A percentile compares a stretch with the other conserved stretches of the same genome.
Conservation (phyloP, 2,888 invertebrate species). For the Andrena fulva region DNA sequence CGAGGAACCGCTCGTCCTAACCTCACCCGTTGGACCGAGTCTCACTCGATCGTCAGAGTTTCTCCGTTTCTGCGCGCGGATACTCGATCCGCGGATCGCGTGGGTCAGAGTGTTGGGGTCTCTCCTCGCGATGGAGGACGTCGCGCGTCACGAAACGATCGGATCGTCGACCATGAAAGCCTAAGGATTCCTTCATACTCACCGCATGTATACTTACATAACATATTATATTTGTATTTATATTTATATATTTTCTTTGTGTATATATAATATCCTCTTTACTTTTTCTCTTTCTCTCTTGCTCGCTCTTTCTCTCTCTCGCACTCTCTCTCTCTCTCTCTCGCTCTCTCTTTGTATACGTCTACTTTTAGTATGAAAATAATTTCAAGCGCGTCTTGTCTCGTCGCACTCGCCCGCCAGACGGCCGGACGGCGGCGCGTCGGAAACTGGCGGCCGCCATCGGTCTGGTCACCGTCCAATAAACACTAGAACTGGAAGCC, state of each 20-base stretch:
- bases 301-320: not conserved
- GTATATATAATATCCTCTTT: constrained; percentile 60
- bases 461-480: constrained; percentile 71
- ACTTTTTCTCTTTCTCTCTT: constrained; percentile 28
- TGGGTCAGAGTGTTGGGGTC: not conserved
- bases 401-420: constrained; percentile 68
- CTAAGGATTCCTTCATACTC: constrained; percentile 60
- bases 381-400: constrained; percentile 76
- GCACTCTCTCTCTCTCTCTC: not conserved
- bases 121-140: constrained; percentile 14
- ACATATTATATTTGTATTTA: constrained; percentile 62
- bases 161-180: constrained; percentile 53
- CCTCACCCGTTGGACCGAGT: not conserved
- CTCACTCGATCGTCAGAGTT: not conserved
- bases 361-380: constrained; percentile 81
- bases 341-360: constrained; percentile 68
- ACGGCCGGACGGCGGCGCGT: constrained; percentile 54
- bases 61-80: not conserved
- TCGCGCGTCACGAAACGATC: constrained; percentile 40
- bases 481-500: constrained; percentile 82
- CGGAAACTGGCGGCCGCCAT: constrained; percentile 54
- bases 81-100: not conserved
- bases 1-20: constrained; percentile 10
- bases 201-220: constrained; percentile 68
- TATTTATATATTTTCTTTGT: constrained; percentile 56